These are phyloP conservation scores for Eleutherodactylus coqui DNA, from an alignment of 2,797 vertebrate species.

Conservation along the genomic window DNA sequence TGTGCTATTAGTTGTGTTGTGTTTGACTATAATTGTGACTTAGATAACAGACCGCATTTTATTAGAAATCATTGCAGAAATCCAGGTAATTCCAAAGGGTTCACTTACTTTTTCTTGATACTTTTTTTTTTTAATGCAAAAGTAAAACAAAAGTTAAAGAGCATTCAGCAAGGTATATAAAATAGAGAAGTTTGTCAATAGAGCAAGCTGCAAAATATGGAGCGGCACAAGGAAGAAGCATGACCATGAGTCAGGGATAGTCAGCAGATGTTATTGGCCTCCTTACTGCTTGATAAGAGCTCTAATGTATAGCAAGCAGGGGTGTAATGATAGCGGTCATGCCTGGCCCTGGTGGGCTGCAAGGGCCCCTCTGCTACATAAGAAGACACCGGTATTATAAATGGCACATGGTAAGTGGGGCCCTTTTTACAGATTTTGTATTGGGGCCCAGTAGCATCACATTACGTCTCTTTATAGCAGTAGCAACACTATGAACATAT, in stretches of 20 bases:
- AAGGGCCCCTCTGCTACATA: background rate
- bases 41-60: too few species aligned
- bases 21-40: too few species aligned
- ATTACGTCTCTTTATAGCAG: background rate
- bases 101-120: too few species aligned
- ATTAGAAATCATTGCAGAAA: too few species aligned
- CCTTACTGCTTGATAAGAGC: too few species aligned
- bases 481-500: background rate
- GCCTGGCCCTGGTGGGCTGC: background rate
- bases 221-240: background rate
- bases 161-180: too few species aligned
- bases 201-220: background rate
- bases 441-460: background rate
- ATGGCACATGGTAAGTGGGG: background rate
- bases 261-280: background rate
- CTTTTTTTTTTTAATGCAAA: too few species aligned
- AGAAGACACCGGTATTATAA: background rate
- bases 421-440: background rate
- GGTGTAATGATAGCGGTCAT: background rate
- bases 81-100: too few species aligned
- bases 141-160: too few species aligned
- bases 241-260: background rate
- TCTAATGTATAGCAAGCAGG: background rate
- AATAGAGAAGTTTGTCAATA: too few species aligned
- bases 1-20: too few species aligned